A percentile compares a stretch with the other conserved stretches of the same genome.
phyloP scores from a whole-genome alignment of 1,140 invertebrate species.

The Philotrypesis tridentata region DNA sequence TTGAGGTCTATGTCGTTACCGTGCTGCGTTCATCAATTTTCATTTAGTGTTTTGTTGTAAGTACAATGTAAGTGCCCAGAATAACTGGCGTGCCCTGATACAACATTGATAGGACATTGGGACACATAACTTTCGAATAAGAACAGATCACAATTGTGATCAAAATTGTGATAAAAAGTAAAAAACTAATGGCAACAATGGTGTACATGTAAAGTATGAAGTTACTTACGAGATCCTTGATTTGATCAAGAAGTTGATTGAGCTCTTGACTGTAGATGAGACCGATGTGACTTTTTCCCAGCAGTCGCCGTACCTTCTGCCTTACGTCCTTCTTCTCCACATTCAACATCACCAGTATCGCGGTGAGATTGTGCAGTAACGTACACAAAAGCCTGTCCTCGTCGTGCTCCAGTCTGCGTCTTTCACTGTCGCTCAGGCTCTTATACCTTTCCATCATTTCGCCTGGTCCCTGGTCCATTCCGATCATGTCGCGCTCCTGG shows the following conservation, averaged over 20 bases:
- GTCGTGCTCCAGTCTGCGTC: conserved; percentile 97
- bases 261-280: conserved; percentile 98
- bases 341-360: conserved; percentile 96
- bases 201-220: too few species aligned
- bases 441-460: conserved; percentile 99
- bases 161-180: too few species aligned
- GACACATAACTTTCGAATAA: too few species aligned
- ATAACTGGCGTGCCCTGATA: too few species aligned
- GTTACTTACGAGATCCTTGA: conserved; percentile 90
- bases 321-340: conserved; percentile 90
- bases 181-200: too few species aligned
- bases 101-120: too few species aligned
- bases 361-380: conserved; percentile 96
- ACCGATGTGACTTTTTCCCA: conserved; percentile 99
- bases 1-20: conserved; percentile 98
- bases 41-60: not conserved
- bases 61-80: too few species aligned
- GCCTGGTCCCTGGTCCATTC: conserved; percentile 98
- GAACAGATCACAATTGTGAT: too few species aligned
- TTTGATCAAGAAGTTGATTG: conserved; percentile 96
- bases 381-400: conserved; percentile 97
- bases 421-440: conserved; percentile 92
- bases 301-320: conserved; percentile 92
- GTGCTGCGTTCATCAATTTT: conserved; percentile 74
- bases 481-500: conserved; percentile 98